phyloP scores from a whole-genome alignment of 2,797 vertebrate genomes.

The Balearica regulorum region DNA sequence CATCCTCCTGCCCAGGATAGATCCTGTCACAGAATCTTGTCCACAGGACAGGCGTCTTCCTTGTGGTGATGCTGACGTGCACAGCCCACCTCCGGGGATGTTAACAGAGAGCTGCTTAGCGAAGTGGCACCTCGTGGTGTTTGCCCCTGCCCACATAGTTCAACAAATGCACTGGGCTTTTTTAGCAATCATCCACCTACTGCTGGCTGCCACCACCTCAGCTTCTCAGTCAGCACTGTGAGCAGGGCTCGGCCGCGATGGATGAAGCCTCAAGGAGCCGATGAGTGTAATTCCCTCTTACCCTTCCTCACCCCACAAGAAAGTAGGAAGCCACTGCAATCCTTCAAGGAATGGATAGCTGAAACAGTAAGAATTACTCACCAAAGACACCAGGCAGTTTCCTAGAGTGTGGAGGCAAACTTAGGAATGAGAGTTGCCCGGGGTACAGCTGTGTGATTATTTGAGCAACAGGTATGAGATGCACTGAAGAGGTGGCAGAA shows the following conservation, averaged over 20 bases:
- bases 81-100: fast-evolving
- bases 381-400: not conserved
- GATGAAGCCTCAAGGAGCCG: not conserved
- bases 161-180: not conserved
- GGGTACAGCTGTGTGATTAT: too few species aligned
- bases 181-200: not conserved
- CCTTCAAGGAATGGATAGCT: not conserved
- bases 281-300: not conserved
- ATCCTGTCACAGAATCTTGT: not conserved
- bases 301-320: fast-evolving
- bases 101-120: not conserved
- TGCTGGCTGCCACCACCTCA: not conserved
- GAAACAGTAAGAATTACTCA: not conserved
- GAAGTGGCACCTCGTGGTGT: fast-evolving
- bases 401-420: too few species aligned
- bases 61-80: fast-evolving
- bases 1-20: not conserved
- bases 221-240: not conserved
- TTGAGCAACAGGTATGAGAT: not conserved
- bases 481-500: fast-evolving
- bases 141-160: fast-evolving
- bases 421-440: not conserved
- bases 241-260: fast-evolving
- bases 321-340: not conserved
- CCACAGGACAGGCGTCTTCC: not conserved